These are phyloP conservation scores for Tetramorium simillimum DNA, from an alignment of 1,140 invertebrate genomes.

Conservation along the genomic window DNA sequence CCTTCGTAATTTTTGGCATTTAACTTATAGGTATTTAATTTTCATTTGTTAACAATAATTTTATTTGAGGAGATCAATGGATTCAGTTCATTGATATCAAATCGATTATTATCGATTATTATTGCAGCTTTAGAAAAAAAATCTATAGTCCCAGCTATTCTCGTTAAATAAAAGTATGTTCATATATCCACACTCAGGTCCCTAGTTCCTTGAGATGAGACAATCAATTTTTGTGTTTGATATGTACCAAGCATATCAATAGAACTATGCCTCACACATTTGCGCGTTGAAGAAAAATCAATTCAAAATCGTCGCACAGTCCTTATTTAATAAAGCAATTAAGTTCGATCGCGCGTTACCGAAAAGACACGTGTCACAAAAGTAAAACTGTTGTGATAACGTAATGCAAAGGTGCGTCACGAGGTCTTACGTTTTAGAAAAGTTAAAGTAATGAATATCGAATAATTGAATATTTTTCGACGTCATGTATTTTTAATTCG, in stretches of 20 bases:
- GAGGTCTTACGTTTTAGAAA: background rate
- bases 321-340: background rate
- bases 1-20: background rate
- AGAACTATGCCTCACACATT: background rate
- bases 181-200: constrained; percentile 40
- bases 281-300: background rate
- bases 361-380: background rate
- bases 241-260: constrained; percentile 33
- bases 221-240: constrained; percentile 28
- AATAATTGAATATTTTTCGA: background rate
- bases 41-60: background rate
- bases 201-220: constrained; percentile 45
- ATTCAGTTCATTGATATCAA: background rate
- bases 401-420: background rate
- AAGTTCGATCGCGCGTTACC: background rate
- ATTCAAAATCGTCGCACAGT: background rate
- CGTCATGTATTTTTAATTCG: background rate
- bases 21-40: constrained; percentile 8
- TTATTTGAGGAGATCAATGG: background rate
- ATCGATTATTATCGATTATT: background rate
- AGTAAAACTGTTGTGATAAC: background rate
- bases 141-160: constrained; percentile 3
- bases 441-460: background rate
- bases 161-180: constrained; percentile 3
- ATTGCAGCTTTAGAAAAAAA: background rate